These are phyloP conservation scores for Dysidea cf. avara DNA, from an alignment of 37 sponge, comb jelly and placozoan genomes.

Conservation along the genomic window DNA sequence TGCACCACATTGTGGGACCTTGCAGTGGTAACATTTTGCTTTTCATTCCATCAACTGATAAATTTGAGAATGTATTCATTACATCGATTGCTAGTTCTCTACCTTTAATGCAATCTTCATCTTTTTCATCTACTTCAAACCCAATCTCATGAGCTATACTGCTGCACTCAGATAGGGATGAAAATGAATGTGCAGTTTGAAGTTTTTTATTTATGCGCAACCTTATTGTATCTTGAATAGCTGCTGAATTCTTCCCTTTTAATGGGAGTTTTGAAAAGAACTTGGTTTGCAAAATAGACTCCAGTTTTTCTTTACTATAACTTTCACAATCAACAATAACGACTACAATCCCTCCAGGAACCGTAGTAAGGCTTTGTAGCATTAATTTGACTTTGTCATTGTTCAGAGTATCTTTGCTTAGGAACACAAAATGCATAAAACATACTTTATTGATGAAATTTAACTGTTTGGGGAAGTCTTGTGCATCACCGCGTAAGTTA, in stretches of 20 bases:
- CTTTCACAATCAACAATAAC: not conserved
- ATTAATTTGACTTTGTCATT: not conserved
- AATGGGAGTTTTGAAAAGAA: not conserved
- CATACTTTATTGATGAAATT: constrained; percentile 7
- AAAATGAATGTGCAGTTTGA: not conserved
- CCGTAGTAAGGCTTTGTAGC: not conserved
- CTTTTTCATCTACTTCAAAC: constrained; percentile 25
- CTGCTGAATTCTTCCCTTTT: not conserved
- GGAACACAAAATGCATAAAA: constrained; percentile 15
- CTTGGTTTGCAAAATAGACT: not conserved
- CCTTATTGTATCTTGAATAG: not conserved
- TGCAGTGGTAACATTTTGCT: constrained; percentile 26
- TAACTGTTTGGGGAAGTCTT: constrained; percentile 5
- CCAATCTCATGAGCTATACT: not conserved
- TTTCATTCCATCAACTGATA: not conserved
- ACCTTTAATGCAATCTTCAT: constrained; percentile 5
- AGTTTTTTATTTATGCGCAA: not conserved
- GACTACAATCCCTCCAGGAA: constrained; percentile 15
- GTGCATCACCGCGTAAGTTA: constrained; percentile 37
- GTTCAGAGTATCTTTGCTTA: not conserved
- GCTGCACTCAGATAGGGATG: not conserved
- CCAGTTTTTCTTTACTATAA: not conserved
- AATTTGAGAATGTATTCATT: not conserved
- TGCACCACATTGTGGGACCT: constrained; percentile 16
- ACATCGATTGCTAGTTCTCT: not conserved